Percentiles rank a stretch among this genome's conserved stretches.
Evolutionary conservation across 2,113 vertebrate species (phyloP).

Genomic region (Neomonachus schauinslandi): DNA sequence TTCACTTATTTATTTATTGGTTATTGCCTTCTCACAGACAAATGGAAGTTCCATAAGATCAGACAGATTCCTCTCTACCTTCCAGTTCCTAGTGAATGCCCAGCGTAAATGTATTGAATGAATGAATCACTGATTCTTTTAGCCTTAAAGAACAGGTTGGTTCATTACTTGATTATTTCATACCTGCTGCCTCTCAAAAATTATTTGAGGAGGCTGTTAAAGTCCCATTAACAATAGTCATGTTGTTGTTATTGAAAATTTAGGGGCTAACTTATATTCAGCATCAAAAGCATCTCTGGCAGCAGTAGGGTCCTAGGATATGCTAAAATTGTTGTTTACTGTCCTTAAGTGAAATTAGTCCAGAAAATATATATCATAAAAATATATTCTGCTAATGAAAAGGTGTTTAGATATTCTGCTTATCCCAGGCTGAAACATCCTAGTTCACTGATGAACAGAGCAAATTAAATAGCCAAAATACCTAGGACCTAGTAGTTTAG

Average conservation of each 20-base stretch:
- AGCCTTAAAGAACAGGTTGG: background rate
- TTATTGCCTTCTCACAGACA: background rate
- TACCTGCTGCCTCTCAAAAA: background rate
- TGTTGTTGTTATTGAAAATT: background rate
- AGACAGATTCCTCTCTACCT: background rate
- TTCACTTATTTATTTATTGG: background rate
- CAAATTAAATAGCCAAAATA: background rate
- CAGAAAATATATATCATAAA: background rate
- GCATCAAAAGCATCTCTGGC: background rate
- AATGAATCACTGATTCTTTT: background rate
- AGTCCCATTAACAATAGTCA: background rate
- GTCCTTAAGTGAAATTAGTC: slow-evolving; percentile 30
- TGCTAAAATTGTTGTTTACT: slow-evolving; percentile 12
- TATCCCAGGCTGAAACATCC: background rate
- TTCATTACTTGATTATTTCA: background rate
- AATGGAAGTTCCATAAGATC: background rate
- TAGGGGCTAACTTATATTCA: background rate
- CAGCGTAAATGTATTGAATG: background rate
- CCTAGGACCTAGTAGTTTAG: background rate
- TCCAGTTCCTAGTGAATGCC: background rate
- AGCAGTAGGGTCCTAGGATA: background rate
- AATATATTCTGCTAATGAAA: slow-evolving; percentile 24
- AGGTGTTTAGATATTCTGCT: background rate
- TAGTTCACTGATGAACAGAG: background rate
- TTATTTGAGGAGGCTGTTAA: background rate